Base-by-base conservation (phyloP, 2,797 vertebrate genomes). In the Pangasius sanitwongsei region DNA sequence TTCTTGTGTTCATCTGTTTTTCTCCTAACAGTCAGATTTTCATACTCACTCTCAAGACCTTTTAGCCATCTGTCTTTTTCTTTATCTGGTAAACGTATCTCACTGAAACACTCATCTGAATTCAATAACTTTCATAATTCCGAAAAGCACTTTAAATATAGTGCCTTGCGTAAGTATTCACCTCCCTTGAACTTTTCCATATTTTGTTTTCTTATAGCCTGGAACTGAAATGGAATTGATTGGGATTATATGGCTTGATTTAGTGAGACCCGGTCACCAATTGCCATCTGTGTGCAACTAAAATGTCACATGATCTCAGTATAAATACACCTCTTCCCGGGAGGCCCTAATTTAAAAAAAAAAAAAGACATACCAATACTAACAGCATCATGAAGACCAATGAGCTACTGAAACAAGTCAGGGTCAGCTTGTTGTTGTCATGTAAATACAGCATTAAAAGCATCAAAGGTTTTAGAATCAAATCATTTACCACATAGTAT, bases 1-100 rank as follows among this genome's bases (percentile, higher is more conserved):
- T 31, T 85, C 48, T 67, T 78, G 18, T 67, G 31, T 59, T 85
- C 41, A 83, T 74, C 63, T 20, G 25, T 83, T 61, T 69, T 67
- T 72, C 37, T 25, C 20, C 72, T 75, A 48, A 48, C 20, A 12
- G 9, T 50, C 44, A 50, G 74, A 44, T 48, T 77, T 50, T 48
- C 18, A 15, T 16, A 28, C 18, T 74, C 20, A 13, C 25, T 50
- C 25, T 28, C 74, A 41, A 41, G 70, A 72, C 70, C 15, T 72
- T 37, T 37, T 9, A 72, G 41, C 41, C 7, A 37, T 23, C 70
- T 4, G 31, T 18, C 12, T 28, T 83, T 48, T 65, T 63, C 20
- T 59, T 59, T 25, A 34, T 83, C 48, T 50, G 41, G 41, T 37
- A 23, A 34, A 74, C 0, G 23, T 41, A 44, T 69, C 12, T 44